Evolutionary conservation across 2,797 vertebrate genomes (phyloP).

Genomic region (Pangasius larnaudii): DNA sequence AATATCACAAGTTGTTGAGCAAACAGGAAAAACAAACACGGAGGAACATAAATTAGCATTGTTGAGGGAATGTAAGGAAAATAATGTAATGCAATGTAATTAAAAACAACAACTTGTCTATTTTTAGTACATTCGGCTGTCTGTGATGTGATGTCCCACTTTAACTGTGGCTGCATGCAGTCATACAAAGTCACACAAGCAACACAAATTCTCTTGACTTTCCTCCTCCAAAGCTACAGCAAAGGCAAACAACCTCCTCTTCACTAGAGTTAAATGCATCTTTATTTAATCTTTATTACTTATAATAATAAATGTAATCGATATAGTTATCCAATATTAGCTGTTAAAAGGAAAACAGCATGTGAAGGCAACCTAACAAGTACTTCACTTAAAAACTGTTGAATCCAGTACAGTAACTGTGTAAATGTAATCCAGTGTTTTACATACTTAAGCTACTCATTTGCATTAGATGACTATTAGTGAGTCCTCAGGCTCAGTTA

Average conservation of each 20-base stretch:
- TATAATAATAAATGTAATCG: background rate
- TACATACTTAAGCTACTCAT: background rate
- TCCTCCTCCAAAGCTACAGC: background rate
- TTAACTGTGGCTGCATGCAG: background rate
- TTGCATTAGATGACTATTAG: conserved; percentile 4
- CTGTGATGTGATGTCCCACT: background rate
- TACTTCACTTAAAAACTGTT: background rate
- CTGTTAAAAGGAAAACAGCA: background rate
- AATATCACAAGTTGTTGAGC: background rate
- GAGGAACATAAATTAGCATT: background rate
- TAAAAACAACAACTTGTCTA: background rate
- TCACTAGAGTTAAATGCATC: background rate
- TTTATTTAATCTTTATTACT: background rate
- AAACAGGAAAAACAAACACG: background rate
- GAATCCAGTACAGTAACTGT: background rate
- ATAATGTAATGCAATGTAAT: background rate
- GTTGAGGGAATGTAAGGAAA: background rate
- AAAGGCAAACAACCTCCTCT: background rate
- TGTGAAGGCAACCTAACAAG: background rate
- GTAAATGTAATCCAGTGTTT: background rate
- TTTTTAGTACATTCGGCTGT: background rate
- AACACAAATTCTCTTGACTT: background rate
- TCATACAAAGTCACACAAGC: background rate
- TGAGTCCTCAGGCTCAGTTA: background rate
- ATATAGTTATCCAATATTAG: background rate